Conservation (phyloP, 2,888 invertebrate genomes). For the Epinotia nisella region DNA sequence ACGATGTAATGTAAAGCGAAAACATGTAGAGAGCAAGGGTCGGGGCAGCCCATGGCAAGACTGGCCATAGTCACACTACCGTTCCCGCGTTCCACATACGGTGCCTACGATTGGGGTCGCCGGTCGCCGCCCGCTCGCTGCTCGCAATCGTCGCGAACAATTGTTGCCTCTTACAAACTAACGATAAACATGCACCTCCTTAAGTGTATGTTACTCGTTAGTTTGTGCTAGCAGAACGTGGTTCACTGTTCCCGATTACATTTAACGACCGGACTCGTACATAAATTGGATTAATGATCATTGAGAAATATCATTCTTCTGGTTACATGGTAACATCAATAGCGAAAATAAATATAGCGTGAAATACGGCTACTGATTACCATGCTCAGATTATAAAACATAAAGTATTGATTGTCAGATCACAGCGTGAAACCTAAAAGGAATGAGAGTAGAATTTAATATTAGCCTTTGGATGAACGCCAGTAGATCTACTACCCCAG, state of each 20-base stretch:
- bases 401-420: slow-evolving; percentile 16
- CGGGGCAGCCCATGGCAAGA: slow-evolving; percentile 68
- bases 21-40: slow-evolving; percentile 55
- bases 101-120: slow-evolving; percentile 61
- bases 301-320: slow-evolving; percentile 19
- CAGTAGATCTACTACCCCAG: slow-evolving; percentile 63
- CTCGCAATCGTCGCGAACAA: slow-evolving; percentile 45
- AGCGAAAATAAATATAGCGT: not conserved
- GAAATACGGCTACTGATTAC: slow-evolving; percentile 22
- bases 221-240: slow-evolving; percentile 27
- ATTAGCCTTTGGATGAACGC: slow-evolving; percentile 41
- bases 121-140: slow-evolving; percentile 45
- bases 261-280: slow-evolving; percentile 25
- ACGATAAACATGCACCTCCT: slow-evolving; percentile 44
- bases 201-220: slow-evolving; percentile 44
- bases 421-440: slow-evolving; percentile 30
- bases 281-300: slow-evolving; percentile 32
- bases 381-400: slow-evolving; percentile 17
- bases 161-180: slow-evolving; percentile 45
- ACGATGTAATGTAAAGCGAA: slow-evolving; percentile 46
- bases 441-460: slow-evolving; percentile 38
- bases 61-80: slow-evolving; percentile 68
- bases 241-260: slow-evolving; percentile 32
- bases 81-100: slow-evolving; percentile 81
- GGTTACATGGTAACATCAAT: slow-evolving; percentile 8